These are phyloP conservation scores for Mesopsocus fuscifrons DNA, from an alignment of 2,888 invertebrate genomes.

Conservation along the genomic window DNA sequence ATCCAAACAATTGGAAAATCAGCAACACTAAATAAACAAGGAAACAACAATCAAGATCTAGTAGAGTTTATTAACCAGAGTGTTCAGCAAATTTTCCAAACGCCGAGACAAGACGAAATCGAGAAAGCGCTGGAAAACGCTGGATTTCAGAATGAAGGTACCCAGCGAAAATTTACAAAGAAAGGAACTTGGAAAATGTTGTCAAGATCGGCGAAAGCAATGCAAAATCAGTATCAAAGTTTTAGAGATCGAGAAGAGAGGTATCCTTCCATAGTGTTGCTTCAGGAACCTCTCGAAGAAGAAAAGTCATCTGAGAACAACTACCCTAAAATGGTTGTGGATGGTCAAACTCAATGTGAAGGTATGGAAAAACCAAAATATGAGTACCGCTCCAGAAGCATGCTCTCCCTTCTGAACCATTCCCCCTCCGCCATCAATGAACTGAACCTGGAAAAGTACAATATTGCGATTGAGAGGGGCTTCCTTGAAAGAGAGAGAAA, in stretches of 20 bases:
- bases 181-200: conserved; percentile 10
- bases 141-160: conserved; percentile 8
- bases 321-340: conserved; percentile 2
- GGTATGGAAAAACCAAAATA: neutral
- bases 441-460: neutral
- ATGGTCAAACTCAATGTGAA: neutral
- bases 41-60: neutral
- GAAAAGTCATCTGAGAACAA: neutral
- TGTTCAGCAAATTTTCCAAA: neutral
- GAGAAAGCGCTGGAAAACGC: conserved; percentile 1
- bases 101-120: neutral
- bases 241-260: conserved; percentile 9
- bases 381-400: neutral
- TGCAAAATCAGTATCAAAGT: neutral
- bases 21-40: neutral
- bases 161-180: neutral
- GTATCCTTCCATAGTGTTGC: conserved; percentile 10
- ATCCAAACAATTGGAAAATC: conserved; percentile 1
- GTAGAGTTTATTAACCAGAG: neutral
- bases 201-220: conserved; percentile 9
- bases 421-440: neutral
- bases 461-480: neutral
- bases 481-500: neutral
- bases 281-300: conserved; percentile 9
- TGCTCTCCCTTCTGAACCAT: neutral